Percentiles rank a stretch among this genome's conserved stretches.
Conservation (phyloP, 2,113 vertebrate species). For the Anoura caudifer region DNA sequence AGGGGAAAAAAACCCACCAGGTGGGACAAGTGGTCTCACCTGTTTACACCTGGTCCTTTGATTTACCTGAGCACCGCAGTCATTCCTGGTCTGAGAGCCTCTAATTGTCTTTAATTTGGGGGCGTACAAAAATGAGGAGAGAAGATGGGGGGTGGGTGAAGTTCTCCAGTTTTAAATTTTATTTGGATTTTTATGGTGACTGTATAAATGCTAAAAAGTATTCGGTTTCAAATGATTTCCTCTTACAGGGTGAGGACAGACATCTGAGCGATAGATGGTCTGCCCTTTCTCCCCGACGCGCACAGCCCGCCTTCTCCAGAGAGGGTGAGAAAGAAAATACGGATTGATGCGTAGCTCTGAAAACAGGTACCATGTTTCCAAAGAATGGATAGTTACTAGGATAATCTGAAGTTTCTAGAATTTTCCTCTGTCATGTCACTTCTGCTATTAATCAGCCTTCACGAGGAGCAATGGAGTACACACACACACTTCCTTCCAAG, state of each 20-base stretch:
- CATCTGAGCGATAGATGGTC: not conserved
- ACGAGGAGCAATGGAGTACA: not conserved
- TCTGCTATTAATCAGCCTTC: not conserved
- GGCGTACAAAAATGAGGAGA: not conserved
- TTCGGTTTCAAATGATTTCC: not conserved
- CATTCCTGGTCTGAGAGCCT: not conserved
- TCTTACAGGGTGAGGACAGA: not conserved
- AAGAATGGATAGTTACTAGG: not conserved
- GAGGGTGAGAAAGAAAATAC: not conserved
- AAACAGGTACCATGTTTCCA: not conserved
- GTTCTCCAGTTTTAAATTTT: not conserved
- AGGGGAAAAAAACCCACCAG: not conserved
- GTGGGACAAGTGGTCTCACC: not conserved
- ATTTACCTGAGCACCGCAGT: fast-evolving
- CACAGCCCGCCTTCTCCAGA: fast-evolving
- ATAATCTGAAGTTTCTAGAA: not conserved
- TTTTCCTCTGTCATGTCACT: not conserved
- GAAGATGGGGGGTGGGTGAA: too few species aligned
- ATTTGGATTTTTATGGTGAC: not conserved
- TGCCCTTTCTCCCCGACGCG: not conserved
- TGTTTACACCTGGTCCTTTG: not conserved
- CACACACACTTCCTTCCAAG: not conserved
- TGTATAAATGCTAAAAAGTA: not conserved
- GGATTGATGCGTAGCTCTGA: not conserved
- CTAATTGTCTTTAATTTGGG: not conserved